Percentiles rank a stretch among this genome's conserved stretches.
Evolutionary conservation across 2,797 vertebrate species (phyloP).

Genomic region (Sebastes vulpes): DNA sequence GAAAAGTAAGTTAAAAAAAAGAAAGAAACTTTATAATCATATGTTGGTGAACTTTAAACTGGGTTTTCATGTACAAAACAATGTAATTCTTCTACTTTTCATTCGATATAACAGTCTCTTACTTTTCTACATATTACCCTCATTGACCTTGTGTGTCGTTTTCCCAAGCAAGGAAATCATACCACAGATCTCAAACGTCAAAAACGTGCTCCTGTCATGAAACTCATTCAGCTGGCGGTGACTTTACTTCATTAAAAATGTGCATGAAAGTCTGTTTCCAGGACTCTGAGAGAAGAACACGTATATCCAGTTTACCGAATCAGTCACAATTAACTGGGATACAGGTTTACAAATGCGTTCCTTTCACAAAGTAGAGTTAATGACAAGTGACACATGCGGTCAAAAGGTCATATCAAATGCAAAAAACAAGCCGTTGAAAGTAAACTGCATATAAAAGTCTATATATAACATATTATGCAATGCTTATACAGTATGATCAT

Average conservation of each 20-base stretch:
- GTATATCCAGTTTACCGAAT: not conserved
- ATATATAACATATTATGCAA: not conserved
- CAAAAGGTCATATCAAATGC: not conserved
- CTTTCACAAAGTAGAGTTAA: not conserved
- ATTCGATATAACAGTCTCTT: not conserved
- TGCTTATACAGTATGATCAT: not conserved
- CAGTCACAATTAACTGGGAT: not conserved
- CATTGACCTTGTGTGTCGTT: not conserved
- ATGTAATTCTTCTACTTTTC: not conserved
- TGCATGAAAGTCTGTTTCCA: not conserved
- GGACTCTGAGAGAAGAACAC: not conserved
- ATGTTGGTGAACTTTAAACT: not conserved
- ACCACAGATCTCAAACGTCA: not conserved
- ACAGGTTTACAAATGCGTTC: not conserved
- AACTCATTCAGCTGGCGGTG: not conserved
- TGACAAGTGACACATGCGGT: not conserved
- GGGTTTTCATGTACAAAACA: not conserved
- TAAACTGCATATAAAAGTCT: not conserved
- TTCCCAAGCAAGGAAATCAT: not conserved
- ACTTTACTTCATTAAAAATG: conserved; percentile 21
- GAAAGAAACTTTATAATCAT: too few species aligned
- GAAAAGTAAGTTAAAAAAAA: too few species aligned
- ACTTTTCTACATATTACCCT: not conserved
- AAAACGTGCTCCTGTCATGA: not conserved
- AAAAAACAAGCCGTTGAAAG: not conserved